These are phyloP conservation scores for Carcharodon carcharias DNA, from an alignment of 2,797 vertebrate genomes.

Conservation along the genomic window DNA sequence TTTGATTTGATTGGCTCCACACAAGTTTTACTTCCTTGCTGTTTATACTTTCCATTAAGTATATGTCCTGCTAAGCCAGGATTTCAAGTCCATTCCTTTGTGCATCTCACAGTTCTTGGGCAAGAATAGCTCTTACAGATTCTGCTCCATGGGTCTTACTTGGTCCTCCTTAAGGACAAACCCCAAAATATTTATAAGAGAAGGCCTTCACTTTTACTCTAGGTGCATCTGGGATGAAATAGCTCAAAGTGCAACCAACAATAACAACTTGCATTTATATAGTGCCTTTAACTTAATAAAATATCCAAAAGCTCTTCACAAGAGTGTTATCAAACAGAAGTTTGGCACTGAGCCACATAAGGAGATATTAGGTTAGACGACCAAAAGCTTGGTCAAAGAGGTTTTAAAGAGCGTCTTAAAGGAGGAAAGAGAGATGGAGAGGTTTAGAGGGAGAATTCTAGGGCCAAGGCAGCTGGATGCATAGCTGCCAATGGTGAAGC, in stretches of 20 bases:
- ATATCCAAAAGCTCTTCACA: not conserved
- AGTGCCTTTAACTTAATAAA: not conserved
- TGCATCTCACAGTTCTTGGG: too few species aligned
- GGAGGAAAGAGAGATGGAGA: too few species aligned
- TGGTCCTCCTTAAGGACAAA: not conserved
- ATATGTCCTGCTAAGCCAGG: too few species aligned
- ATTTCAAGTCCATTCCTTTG: too few species aligned
- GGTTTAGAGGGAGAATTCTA: too few species aligned
- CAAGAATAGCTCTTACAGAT: not conserved
- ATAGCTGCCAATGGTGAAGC: too few species aligned
- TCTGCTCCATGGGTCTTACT: not conserved
- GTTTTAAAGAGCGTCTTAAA: not conserved
- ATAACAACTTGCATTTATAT: not conserved
- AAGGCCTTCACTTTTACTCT: not conserved
- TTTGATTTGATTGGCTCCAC: too few species aligned
- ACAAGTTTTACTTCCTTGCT: too few species aligned
- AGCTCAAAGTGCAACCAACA: not conserved
- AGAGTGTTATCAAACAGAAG: not conserved
- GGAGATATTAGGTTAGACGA: too few species aligned
- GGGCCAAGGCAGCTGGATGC: too few species aligned
- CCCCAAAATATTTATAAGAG: not conserved
- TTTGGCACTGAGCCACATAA: too few species aligned
- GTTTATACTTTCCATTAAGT: too few species aligned
- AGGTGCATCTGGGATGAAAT: not conserved
- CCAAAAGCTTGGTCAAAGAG: not conserved